These are phyloP conservation scores for Pao palembangensis DNA, from an alignment of 2,113 vertebrate genomes.

Conservation along the genomic window DNA sequence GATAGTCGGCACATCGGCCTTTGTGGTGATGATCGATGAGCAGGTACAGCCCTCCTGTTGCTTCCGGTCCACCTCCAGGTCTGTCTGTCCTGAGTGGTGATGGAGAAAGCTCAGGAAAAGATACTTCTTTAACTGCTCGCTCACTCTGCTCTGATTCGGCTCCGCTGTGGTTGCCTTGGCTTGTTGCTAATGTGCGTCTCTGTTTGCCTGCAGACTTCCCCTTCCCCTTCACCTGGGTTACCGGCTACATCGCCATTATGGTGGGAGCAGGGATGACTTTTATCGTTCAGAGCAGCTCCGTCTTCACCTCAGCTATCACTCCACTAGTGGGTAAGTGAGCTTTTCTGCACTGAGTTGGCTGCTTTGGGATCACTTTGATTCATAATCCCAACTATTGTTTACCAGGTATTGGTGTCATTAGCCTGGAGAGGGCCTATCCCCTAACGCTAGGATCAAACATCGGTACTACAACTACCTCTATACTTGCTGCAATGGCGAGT, in stretches of 20 bases:
- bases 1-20: conserved; percentile 64
- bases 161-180: not conserved
- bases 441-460: conserved; percentile 94
- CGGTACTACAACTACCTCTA: conserved; percentile 95
- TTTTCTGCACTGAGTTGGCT: not conserved
- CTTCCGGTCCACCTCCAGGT: conserved; percentile 36
- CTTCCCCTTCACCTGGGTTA: conserved; percentile 90
- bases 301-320: conserved; percentile 96
- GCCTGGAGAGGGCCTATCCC: conserved; percentile 90
- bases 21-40: conserved; percentile 67
- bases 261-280: conserved; percentile 97
- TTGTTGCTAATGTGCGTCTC: conserved; percentile 5
- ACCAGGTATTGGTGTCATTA: conserved; percentile 91
- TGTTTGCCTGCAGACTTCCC: conserved; percentile 84
- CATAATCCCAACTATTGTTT: not conserved
- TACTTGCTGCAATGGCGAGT: conserved; percentile 91
- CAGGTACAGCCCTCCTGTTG: conserved; percentile 53
- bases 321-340: conserved; percentile 87
- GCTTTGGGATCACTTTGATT: not conserved
- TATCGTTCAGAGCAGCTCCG: conserved; percentile 94
- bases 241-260: conserved; percentile 90
- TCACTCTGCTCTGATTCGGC: not conserved
- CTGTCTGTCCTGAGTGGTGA: conserved; percentile 28
- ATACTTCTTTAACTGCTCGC: not conserved
- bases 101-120: conserved; percentile 50